Percentiles rank a stretch among this genome's conserved stretches.
Evolutionary conservation across 2,113 vertebrate genomes (phyloP).

Genomic region (Toxotes chatareus): DNA sequence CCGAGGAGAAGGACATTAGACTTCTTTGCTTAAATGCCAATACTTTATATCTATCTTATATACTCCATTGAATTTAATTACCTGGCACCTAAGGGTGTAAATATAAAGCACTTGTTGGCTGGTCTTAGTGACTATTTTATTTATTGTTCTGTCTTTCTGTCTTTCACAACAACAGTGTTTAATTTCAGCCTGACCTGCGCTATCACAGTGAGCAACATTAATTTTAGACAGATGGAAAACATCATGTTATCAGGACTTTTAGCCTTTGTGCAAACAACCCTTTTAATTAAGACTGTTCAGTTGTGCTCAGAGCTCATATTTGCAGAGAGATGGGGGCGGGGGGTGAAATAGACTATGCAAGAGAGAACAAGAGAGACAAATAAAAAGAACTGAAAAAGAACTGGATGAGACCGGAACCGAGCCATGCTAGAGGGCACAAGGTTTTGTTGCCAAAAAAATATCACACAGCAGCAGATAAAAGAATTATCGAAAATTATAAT

Average conservation of each 20-base stretch:
- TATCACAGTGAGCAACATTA: constrained; percentile 60
- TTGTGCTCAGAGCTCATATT: constrained; percentile 63
- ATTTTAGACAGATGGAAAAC: constrained; percentile 62
- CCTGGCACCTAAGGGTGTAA: neutral
- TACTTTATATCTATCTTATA: neutral
- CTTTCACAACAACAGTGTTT: constrained; percentile 50
- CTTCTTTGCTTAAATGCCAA: neutral
- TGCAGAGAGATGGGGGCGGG: constrained; percentile 40
- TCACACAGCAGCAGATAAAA: neutral
- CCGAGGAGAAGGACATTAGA: neutral
- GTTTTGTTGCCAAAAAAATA: constrained; percentile 18
- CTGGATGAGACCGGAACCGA: constrained; percentile 2
- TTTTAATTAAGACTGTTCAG: constrained; percentile 74
- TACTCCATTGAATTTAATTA: constrained; percentile 16
- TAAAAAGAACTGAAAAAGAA: neutral
- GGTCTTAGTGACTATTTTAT: constrained; percentile 2
- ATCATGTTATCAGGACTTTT: constrained; percentile 68
- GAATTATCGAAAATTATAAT: neutral
- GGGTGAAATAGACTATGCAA: constrained; percentile 43
- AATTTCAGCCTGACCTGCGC: constrained; percentile 46
- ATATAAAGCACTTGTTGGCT: constrained; percentile 1
- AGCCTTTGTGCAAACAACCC: constrained; percentile 71
- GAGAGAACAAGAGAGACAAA: constrained; percentile 24
- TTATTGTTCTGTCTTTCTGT: constrained; percentile 39
- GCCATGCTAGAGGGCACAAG: neutral